Conservation (phyloP, 2,113 vertebrate species). For the Donacobius atricapilla region DNA sequence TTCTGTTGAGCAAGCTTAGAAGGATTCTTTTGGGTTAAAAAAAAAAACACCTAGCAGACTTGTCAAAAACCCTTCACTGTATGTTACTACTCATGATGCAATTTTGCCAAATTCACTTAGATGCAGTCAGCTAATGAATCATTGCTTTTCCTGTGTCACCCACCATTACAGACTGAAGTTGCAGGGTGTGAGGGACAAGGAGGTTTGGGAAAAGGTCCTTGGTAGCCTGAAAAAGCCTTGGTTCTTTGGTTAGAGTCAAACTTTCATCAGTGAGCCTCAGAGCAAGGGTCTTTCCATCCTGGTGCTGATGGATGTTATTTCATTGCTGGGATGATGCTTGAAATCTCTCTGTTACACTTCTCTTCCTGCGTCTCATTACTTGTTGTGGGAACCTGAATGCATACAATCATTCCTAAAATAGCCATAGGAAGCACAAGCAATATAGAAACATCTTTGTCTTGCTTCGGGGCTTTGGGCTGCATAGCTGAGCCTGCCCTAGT, state of each 20-base stretch:
- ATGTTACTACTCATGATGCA: background rate
- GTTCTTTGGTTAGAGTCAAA: background rate
- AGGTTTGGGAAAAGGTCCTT: background rate
- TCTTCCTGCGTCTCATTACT: background rate
- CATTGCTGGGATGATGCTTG: background rate
- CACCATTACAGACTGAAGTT: background rate
- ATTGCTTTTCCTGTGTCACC: background rate
- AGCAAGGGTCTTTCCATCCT: background rate
- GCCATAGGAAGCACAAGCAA: background rate
- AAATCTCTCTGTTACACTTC: background rate
- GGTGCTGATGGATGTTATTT: background rate
- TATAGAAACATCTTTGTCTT: conserved; percentile 17
- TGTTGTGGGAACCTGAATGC: conserved; percentile 13
- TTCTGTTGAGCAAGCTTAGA: background rate
- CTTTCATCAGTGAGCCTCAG: background rate
- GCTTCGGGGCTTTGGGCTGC: background rate
- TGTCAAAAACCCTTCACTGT: background rate
- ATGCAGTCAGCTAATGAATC: background rate
- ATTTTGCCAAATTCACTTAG: background rate
- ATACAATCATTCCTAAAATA: conserved; percentile 42
- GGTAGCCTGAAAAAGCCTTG: background rate
- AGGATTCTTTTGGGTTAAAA: background rate
- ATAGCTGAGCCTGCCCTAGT: background rate
- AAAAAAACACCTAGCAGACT: background rate
- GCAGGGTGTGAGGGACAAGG: background rate